Percentiles rank a stretch among this genome's conserved stretches.
Evolutionary conservation across 2,888 invertebrate genomes (phyloP).

Genomic region (Miltochrista miniata): DNA sequence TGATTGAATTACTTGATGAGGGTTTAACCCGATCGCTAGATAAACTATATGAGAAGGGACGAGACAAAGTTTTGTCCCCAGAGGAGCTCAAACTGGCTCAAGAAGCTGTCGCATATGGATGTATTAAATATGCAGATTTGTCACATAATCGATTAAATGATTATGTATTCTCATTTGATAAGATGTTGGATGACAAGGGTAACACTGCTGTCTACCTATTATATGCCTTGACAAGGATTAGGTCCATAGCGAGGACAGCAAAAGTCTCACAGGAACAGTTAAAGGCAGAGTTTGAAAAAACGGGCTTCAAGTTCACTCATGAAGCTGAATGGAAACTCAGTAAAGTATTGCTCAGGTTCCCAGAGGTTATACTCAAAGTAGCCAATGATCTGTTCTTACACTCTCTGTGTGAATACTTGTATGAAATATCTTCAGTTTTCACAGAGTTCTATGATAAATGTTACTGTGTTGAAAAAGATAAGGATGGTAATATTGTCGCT

Average conservation of each 20-base stretch:
- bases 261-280: slow-evolving; percentile 86
- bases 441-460: slow-evolving; percentile 99
- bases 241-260: slow-evolving; percentile 93
- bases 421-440: slow-evolving; percentile 96
- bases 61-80: slow-evolving; percentile 91
- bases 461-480: slow-evolving; percentile 98
- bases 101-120: slow-evolving; percentile 97
- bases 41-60: slow-evolving; percentile 93
- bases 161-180: slow-evolving; percentile 99
- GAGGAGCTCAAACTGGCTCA: slow-evolving; percentile 93
- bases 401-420: slow-evolving; percentile 96
- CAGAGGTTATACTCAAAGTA: slow-evolving; percentile 93
- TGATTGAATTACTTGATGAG: slow-evolving; percentile 95
- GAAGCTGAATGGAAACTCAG: slow-evolving; percentile 97
- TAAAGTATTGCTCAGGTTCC: slow-evolving; percentile 93
- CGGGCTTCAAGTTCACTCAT: slow-evolving; percentile 89
- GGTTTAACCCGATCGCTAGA: slow-evolving; percentile 92
- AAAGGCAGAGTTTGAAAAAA: slow-evolving; percentile 83
- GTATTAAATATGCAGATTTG: slow-evolving; percentile 99
- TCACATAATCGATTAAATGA: slow-evolving; percentile 96
- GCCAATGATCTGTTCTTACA: slow-evolving; percentile 93
- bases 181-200: slow-evolving; percentile 99
- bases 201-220: slow-evolving; percentile 99
- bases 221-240: slow-evolving; percentile 97
- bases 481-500: slow-evolving; percentile 90